These are phyloP conservation scores for Pionites leucogaster DNA, from an alignment of 2,113 vertebrate species.

Conservation along the genomic window DNA sequence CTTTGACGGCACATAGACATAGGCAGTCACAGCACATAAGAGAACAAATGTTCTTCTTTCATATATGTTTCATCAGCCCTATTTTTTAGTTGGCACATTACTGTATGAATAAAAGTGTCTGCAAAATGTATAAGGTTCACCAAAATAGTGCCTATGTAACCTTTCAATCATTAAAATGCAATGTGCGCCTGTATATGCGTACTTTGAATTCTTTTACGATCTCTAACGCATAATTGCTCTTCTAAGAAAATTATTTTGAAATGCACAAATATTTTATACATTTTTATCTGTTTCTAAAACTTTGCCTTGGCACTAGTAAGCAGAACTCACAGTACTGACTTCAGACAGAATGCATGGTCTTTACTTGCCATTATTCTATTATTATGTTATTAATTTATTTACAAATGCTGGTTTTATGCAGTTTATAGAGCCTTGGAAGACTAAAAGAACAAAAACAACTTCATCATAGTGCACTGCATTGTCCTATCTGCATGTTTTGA, in stretches of 20 bases:
- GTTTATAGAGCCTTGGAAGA: neutral
- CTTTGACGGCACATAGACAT: neutral
- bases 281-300: neutral
- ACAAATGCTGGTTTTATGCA: slow-evolving; percentile 13
- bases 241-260: neutral
- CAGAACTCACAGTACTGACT: neutral
- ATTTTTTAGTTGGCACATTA: neutral
- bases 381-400: neutral
- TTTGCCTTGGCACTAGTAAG: neutral
- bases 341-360: neutral
- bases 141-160: neutral
- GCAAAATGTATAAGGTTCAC: neutral
- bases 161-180: neutral
- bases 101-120: neutral
- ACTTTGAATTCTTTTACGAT: neutral
- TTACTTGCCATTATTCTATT: neutral
- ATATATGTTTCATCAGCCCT: neutral
- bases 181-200: neutral
- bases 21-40: neutral
- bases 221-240: neutral
- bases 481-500: neutral
- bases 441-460: slow-evolving; percentile 26
- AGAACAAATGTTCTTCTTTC: slow-evolving; percentile 2
- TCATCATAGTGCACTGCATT: neutral
- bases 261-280: neutral